These are phyloP conservation scores for Xanthostigma xanthostigma DNA, from an alignment of 2,888 invertebrate species.

Conservation along the genomic window DNA sequence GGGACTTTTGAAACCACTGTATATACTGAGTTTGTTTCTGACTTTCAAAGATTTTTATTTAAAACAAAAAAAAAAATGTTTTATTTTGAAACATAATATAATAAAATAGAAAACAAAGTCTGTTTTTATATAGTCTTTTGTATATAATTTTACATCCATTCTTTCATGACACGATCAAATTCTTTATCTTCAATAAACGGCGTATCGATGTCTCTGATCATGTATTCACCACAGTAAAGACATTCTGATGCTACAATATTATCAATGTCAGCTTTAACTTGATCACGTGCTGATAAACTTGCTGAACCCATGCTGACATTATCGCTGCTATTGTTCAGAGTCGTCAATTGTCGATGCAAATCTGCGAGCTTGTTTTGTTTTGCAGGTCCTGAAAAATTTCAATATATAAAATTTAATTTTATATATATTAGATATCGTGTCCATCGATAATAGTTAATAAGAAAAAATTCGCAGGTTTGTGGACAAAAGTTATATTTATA, in stretches of 20 bases:
- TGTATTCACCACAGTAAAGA: slow-evolving; percentile 80
- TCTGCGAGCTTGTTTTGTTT: slow-evolving; percentile 46
- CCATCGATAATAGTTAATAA: too few relatives aligned
- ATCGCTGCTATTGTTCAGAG: slow-evolving; percentile 36
- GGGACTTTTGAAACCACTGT: too few relatives aligned
- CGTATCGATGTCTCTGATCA: slow-evolving; percentile 81
- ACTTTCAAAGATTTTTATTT: too few relatives aligned
- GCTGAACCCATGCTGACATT: slow-evolving; percentile 33
- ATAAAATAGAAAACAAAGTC: too few relatives aligned
- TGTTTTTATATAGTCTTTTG: background rate
- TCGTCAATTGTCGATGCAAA: slow-evolving; percentile 45
- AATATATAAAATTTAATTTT: background rate
- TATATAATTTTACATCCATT: slow-evolving; percentile 53
- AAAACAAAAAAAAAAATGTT: too few relatives aligned
- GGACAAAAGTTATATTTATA: too few relatives aligned
- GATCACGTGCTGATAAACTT: slow-evolving; percentile 42
- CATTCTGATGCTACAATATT: slow-evolving; percentile 84
- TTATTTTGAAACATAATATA: too few relatives aligned
- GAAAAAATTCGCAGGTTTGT: too few relatives aligned
- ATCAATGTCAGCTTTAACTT: slow-evolving; percentile 69
- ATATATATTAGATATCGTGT: too few relatives aligned
- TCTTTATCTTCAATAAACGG: slow-evolving; percentile 75
- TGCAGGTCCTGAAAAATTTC: slow-evolving; percentile 29
- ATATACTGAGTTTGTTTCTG: background rate
- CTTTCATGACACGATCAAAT: slow-evolving; percentile 67